Base-by-base conservation (phyloP, 2,888 invertebrate species). In the Epicampocera succincta region DNA sequence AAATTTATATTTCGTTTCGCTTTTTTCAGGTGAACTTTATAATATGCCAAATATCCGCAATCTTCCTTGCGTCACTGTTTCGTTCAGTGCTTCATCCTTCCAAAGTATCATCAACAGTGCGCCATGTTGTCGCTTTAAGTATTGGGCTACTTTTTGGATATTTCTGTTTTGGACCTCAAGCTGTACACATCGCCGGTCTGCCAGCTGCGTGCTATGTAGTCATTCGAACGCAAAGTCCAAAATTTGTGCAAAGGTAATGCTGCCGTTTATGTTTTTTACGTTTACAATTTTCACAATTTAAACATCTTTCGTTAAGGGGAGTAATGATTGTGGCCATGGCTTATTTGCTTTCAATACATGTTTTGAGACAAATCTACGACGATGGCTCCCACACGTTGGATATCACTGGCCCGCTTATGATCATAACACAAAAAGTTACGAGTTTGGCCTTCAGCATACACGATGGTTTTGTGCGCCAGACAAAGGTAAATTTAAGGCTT, bases 351-450 rank as follows among this genome's bases (percentile, higher is more conserved):
- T 94, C 94, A 87, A 93, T 98, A 83, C 99, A 99, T 92, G 92
- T 97, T 85, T 95, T 97, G 92, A 93, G 98, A 72, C 95, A 97
- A 92, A 93, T 96, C 83, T 96, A 96, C 90, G 96, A 97, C 91
- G 96, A 97, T 88, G 96, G 95, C 85, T 95, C 96, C 80, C 97
- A 96, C 91, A 94, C 95, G 11, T 92, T 99, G 85, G 99, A 99
- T 91, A 96, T 99, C 85, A 98, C 98, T 86, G 98, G 98, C 82
- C 98, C 98, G 1, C 91, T 99, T 86, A 99, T 99, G 99, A 96
- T 99, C 73, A 96, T 98, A 86, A 98, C 97, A 3, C 98, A 99
- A 91, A 97, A 98, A 92, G 95, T 98, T 50, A 97, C 98, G 33
- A 96, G 97, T 87, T 91, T 99, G 84, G 98, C 98, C 2, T 99